Evolutionary conservation across 1,140 invertebrate species (phyloP), one percentile per base, ranked within the genome.

Genomic region (Cylas formicarius): DNA sequence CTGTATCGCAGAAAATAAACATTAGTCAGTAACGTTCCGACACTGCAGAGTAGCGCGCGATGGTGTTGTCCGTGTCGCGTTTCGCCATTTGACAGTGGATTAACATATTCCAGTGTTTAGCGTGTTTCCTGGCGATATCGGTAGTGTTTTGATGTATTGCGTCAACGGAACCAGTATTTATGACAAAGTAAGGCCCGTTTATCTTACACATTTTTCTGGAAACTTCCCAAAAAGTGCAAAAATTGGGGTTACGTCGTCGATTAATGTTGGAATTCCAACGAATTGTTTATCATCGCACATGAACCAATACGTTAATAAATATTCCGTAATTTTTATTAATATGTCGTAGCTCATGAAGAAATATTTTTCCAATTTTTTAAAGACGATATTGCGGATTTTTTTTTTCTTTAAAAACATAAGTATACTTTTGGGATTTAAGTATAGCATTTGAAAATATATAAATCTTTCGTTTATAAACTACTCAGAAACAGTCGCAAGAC

Each of bases 91-190:
- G 11, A 13, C 29, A 17, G 13, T 31, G 38, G 38, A 38, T 11
- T 21, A 40, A 18, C 21, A 28, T 38, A 40, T 16, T 16, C 23
- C 36, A 35, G 42, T 24, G 29, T 44, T 35, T 35, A 26, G 32
- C 20, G 34, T 44, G 10, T 13, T 24, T 44, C 28, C 29, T 44
- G 32, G 8, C 19, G 23, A 35, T 6, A 21, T 20, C 13, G 18
- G 34, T 44, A 35, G 42, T 42, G 28, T 48, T 48, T 48, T 29
- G 37, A 54, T 54, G 52, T 54, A 50, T 47, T 54, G 52, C 33
- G 27, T 51, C 36, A 45, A 54, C 29, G 43, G 24, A 18, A 22
- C 40, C 10, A 48, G 44, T 18, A 29, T 43, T 38, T 54, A 47
- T 32, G 35, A 43, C 28, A 54, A 54, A 48, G 52, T 50, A 23